Percentiles rank a stretch among this genome's conserved stretches.
These are phyloP conservation scores for Microtus agrestis DNA, from an alignment of 2,797 vertebrate species.

Conservation along the genomic window DNA sequence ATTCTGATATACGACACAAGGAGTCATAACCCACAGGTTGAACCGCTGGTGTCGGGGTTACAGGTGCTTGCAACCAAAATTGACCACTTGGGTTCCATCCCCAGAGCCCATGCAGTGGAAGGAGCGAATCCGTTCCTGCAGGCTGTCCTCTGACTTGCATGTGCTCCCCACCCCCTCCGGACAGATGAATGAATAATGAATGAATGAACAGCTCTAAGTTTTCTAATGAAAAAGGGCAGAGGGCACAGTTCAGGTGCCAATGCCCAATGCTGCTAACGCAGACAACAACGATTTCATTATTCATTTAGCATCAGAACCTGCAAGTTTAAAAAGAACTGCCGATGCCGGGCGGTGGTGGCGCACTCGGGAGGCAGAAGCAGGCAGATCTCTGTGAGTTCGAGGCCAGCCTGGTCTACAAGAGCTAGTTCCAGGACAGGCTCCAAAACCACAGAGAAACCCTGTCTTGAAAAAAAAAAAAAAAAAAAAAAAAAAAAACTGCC, in stretches of 20 bases:
- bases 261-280: not conserved
- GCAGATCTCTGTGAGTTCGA: too few species aligned
- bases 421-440: too few species aligned
- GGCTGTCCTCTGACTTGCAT: not conserved
- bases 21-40: not conserved
- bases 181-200: not conserved
- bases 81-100: not conserved
- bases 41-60: not conserved
- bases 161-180: too few species aligned
- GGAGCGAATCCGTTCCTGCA: not conserved
- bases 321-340: not conserved
- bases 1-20: not conserved
- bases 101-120: not conserved
- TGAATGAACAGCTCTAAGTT: not conserved
- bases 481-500: not conserved
- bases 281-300: constrained; percentile 31
- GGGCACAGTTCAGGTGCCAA: not conserved
- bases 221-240: not conserved
- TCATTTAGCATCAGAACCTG: constrained; percentile 22
- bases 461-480: too few species aligned
- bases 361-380: too few species aligned
- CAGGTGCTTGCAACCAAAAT: not conserved
- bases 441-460: too few species aligned
- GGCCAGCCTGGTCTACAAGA: too few species aligned
- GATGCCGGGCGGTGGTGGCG: too few species aligned